These are phyloP conservation scores for Apocheima hispidaria DNA, from an alignment of 2,888 invertebrate genomes.

Conservation along the genomic window DNA sequence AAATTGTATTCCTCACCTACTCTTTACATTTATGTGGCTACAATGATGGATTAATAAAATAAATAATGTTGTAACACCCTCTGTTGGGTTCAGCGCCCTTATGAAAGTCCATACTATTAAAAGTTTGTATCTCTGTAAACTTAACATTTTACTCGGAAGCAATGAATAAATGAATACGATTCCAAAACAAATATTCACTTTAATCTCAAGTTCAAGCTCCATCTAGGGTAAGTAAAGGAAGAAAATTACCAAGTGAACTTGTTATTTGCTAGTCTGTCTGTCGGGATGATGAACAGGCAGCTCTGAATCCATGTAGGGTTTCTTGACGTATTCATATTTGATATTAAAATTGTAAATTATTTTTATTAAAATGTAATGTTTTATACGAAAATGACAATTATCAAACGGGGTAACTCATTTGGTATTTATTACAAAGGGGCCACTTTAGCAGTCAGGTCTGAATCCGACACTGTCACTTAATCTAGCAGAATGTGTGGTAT, in stretches of 20 bases:
- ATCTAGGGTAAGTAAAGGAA: not conserved
- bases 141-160: slow-evolving; percentile 13
- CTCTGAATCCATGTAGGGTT: not conserved
- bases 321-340: slow-evolving; percentile 5
- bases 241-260: not conserved
- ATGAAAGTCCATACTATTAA: not conserved
- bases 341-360: too few species aligned
- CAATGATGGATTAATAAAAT: not conserved
- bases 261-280: not conserved
- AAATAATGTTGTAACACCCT: not conserved
- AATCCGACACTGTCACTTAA: not conserved
- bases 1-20: too few species aligned
- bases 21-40: not conserved
- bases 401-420: too few species aligned
- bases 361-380: not conserved
- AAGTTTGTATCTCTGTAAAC: not conserved
- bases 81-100: not conserved
- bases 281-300: not conserved
- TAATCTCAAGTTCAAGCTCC: slow-evolving; percentile 9
- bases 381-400: not conserved
- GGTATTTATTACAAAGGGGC: not conserved
- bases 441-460: not conserved
- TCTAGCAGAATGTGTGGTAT: slow-evolving; percentile 2
- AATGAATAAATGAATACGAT: slow-evolving; percentile 32
- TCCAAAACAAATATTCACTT: slow-evolving; percentile 20